Evolutionary conservation across 2,888 invertebrate genomes (phyloP).

Genomic region (Linnaemya vulpina): DNA sequence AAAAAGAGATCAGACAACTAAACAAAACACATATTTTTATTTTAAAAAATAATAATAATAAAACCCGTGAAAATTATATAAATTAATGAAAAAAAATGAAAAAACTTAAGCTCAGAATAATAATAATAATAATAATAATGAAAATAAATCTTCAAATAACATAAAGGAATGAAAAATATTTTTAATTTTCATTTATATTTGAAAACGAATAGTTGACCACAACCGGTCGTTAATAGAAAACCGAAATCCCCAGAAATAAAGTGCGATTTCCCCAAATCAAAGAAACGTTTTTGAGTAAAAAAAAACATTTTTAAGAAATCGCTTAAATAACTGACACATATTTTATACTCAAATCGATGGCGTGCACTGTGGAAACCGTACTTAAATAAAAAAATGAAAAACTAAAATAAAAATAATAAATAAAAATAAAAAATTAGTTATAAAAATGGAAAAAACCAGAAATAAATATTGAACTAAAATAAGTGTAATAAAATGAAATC

Average conservation of each 20-base stretch:
- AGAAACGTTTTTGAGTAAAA: too few relatives aligned
- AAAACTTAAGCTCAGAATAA: constrained; percentile 35
- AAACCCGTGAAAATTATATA: constrained; percentile 18
- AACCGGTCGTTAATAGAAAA: background rate
- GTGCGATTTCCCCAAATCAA: too few relatives aligned
- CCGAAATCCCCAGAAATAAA: background rate
- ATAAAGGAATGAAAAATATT: background rate
- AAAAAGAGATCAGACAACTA: constrained; percentile 40
- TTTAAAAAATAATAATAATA: background rate
- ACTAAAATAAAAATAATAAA: constrained; percentile 2
- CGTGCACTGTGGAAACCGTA: background rate
- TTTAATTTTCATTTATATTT: too few relatives aligned
- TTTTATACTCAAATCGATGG: too few relatives aligned
- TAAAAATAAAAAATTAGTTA: constrained; percentile 59
- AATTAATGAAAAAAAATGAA: constrained; percentile 7
- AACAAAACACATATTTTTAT: background rate
- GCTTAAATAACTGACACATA: too few relatives aligned
- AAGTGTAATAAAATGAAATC: constrained; percentile 24
- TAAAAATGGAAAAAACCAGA: constrained; percentile 57
- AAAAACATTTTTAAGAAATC: too few relatives aligned
- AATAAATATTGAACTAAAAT: constrained; percentile 26
- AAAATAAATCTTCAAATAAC: constrained; percentile 17
- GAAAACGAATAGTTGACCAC: too few relatives aligned
- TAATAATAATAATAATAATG: constrained; percentile 33
- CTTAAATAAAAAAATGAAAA: too few relatives aligned